phyloP scores from a whole-genome alignment of 2,888 invertebrate genomes.

The Nudaria mundana region DNA sequence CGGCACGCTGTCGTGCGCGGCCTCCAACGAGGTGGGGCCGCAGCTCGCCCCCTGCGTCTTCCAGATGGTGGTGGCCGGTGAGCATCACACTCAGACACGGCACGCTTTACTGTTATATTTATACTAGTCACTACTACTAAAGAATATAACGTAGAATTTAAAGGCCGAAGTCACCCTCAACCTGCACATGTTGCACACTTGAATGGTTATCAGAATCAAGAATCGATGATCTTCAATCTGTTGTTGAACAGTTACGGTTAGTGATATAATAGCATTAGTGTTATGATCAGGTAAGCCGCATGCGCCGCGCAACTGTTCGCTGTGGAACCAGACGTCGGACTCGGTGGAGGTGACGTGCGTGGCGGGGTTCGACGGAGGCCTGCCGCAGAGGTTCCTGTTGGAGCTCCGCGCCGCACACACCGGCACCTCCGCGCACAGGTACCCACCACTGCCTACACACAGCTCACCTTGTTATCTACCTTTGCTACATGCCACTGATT shows the following conservation, averaged over 20 bases:
- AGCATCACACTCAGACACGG: slow-evolving; percentile 34
- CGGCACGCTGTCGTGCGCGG: slow-evolving; percentile 93
- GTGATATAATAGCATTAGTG: no score
- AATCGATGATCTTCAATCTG: no score
- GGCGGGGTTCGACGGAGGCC: slow-evolving; percentile 93
- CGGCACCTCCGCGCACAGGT: slow-evolving; percentile 57
- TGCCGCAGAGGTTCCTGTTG: slow-evolving; percentile 92
- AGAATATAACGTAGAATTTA: no score
- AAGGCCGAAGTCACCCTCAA: no score
- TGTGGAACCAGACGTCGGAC: slow-evolving; percentile 92
- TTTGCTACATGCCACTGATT: no score
- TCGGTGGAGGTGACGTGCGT: slow-evolving; percentile 91
- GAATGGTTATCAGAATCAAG: no score
- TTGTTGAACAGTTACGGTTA: no score
- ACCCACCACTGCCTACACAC: slow-evolving; percentile 1
- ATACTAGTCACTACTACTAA: no score
- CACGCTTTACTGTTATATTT: neutral
- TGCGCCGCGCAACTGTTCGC: slow-evolving; percentile 91
- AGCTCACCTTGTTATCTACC: no score
- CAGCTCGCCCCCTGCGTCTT: slow-evolving; percentile 93
- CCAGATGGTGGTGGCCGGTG: slow-evolving; percentile 94
- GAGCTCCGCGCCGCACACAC: slow-evolving; percentile 84
- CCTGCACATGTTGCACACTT: no score
- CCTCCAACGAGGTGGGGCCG: slow-evolving; percentile 90
- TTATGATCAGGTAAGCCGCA: slow-evolving; percentile 92